phyloP scores from a whole-genome alignment of 1,140 invertebrate genomes.

The Hycleus cichorii region DNA sequence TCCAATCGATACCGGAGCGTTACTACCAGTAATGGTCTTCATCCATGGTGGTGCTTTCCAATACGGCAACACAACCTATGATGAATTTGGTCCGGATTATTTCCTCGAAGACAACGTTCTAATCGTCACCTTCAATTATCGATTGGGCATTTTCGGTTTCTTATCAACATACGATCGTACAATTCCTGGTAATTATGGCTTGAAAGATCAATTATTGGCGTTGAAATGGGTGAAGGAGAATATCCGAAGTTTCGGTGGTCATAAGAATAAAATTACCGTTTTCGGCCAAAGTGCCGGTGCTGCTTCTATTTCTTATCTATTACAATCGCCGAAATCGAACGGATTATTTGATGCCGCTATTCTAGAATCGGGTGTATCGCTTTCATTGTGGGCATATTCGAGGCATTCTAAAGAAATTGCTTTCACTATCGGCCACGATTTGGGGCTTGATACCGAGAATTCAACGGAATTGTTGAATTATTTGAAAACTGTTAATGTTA shows the following conservation, averaged over 20 bases:
- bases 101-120: constrained; percentile 43
- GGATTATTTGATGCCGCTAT: background rate
- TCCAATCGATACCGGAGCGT: background rate
- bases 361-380: background rate
- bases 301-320: constrained; percentile 55
- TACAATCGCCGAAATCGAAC: constrained; percentile 32
- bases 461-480: background rate
- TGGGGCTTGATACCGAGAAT: background rate
- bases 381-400: background rate
- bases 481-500: background rate
- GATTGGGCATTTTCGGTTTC: constrained; percentile 44
- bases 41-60: constrained; percentile 6
- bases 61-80: background rate
- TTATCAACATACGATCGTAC: constrained; percentile 53
- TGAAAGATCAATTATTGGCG: constrained; percentile 65
- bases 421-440: background rate
- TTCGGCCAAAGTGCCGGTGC: constrained; percentile 62
- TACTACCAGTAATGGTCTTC: constrained; percentile 10
- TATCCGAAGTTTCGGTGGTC: constrained; percentile 62
- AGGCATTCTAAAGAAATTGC: background rate
- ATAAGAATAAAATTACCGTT: constrained; percentile 59
- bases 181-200: constrained; percentile 59
- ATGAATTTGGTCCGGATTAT: constrained; percentile 39
- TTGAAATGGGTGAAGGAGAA: constrained; percentile 63
- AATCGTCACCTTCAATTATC: constrained; percentile 49